Base-by-base conservation (phyloP, 1,140 invertebrate genomes). In the Drosophila equinoxialis region DNA sequence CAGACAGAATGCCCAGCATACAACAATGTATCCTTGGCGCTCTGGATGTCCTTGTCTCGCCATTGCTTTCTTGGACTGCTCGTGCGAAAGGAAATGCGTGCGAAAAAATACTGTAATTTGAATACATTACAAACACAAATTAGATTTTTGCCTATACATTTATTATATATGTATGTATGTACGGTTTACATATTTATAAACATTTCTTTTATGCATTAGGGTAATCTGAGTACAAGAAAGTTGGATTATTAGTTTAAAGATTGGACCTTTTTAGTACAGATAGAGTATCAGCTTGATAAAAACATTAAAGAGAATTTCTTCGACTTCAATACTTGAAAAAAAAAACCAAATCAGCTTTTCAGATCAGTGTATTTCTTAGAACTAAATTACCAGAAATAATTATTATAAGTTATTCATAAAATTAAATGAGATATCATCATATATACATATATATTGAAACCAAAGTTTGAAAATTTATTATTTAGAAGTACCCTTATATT, bases 71-170 rank as follows among this genome's bases (percentile, higher is more conserved):
- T 11, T 33, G 35, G 72, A 14, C 61, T 65, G 39, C 58, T 65
- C 61, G 61, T 45, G 55, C 59, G 55, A 23, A 17, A 55, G 26
- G 10, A 61, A 71, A 65, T 42, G 39, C 33, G 45, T 20, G 30
- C 30, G 30, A 37, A 51, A 51, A 58, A 62, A 68, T 61, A 35
- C 11, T 37, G 62, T 76, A 71, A 71, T 77, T 67, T 77, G 55
- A 77, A 77, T 77, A 77, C 51, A 41, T 68, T 74, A 68, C 17
- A 51, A 51, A 20, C 13, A 51, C 17, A 51, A 51, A 51, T 51
- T 51, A 51, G 45, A 51, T 51, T 51, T 20, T 51, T 20, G 17
- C 2, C 20, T 4, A 51, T 51, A 51, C 3, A 51, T 23, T 51
- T 51, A 51, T 51, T 5, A 39, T 13, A 13, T 13, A 39, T 11